Evolutionary conservation across 1,140 invertebrate species (phyloP).

Genomic region (Drosophila auraria): DNA sequence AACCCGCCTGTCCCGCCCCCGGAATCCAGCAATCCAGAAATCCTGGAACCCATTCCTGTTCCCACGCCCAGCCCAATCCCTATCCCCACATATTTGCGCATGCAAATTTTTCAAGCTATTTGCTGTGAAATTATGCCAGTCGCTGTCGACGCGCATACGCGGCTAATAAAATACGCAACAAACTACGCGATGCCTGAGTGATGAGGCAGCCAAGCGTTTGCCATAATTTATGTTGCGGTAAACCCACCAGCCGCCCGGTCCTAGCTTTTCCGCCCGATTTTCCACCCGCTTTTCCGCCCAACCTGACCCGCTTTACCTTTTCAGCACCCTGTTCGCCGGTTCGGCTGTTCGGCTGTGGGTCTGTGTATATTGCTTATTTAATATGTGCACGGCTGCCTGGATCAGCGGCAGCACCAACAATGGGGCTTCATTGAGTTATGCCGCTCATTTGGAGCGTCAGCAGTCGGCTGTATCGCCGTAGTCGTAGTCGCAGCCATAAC

Average conservation of each 20-base stretch:
- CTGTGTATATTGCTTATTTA: conserved; percentile 82
- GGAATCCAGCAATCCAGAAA: not conserved
- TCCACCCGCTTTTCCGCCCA: conserved; percentile 36
- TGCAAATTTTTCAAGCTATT: conserved; percentile 81
- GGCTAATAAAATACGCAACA: conserved; percentile 79
- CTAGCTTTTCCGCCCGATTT: conserved; percentile 39
- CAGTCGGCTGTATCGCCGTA: conserved; percentile 22
- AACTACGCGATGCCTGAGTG: conserved; percentile 78
- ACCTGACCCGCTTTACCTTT: conserved; percentile 53
- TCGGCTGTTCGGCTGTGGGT: conserved; percentile 2
- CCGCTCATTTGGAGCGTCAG: conserved; percentile 72
- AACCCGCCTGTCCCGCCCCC: not conserved
- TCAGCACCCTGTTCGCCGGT: conserved; percentile 34
- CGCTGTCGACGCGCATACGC: conserved; percentile 44
- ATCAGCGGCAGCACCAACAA: conserved; percentile 63
- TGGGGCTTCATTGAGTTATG: conserved; percentile 78
- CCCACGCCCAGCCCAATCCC: conserved; percentile 17
- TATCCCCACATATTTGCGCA: conserved; percentile 42
- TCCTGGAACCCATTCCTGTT: not conserved
- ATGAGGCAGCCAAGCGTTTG: conserved; percentile 78
- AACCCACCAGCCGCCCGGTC: conserved; percentile 36
- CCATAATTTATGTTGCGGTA: conserved; percentile 81
- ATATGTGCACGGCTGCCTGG: conserved; percentile 78
- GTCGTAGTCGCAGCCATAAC: conserved; percentile 61
- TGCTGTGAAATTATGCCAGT: conserved; percentile 72